These are phyloP conservation scores for Grallaria varia DNA, from an alignment of 2,113 vertebrate genomes.

Conservation along the genomic window DNA sequence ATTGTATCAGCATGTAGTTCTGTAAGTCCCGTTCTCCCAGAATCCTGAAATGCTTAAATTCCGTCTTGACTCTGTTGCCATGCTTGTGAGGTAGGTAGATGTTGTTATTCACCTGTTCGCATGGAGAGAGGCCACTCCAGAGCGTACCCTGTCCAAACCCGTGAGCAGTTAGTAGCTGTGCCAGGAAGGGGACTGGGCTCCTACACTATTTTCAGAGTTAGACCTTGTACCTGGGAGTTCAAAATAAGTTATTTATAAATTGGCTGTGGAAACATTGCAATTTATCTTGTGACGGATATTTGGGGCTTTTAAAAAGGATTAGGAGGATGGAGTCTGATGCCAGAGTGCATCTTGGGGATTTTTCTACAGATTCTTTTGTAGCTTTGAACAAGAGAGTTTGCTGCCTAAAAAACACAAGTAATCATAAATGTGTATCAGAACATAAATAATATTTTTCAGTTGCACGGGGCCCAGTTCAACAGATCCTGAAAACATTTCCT, in stretches of 20 bases:
- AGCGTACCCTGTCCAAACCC: neutral
- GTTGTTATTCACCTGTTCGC: neutral
- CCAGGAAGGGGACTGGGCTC: neutral
- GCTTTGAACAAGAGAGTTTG: neutral
- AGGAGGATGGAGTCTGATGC: neutral
- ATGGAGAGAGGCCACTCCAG: neutral
- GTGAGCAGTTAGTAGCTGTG: rapidly evolving
- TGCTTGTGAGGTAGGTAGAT: neutral
- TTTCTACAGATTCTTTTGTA: neutral
- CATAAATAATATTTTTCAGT: neutral
- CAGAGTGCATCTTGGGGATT: neutral
- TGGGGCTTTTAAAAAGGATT: neutral
- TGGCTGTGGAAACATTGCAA: neutral
- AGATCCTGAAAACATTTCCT: neutral
- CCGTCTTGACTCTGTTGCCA: neutral
- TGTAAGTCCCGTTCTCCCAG: neutral
- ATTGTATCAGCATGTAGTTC: neutral
- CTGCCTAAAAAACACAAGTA: neutral
- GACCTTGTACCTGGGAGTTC: neutral
- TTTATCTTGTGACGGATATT: neutral
- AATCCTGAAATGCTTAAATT: neutral
- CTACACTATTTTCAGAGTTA: neutral
- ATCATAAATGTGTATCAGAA: neutral
- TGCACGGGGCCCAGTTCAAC: neutral
- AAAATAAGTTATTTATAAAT: neutral